Evolutionary conservation across 1,140 invertebrate species (phyloP).

Genomic region (Meloidogyne hapla): DNA sequence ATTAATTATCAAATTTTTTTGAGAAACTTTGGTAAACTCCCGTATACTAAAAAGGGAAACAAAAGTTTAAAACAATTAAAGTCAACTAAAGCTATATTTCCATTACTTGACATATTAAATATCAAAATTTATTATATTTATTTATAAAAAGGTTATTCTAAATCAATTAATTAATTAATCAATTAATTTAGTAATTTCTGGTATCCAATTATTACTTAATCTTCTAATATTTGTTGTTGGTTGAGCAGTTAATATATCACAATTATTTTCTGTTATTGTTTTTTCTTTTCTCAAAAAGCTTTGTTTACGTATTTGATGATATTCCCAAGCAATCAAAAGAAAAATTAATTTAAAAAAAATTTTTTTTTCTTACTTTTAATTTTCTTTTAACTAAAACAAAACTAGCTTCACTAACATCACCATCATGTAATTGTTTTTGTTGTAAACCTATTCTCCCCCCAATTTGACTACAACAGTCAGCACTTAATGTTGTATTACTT

Average conservation of each 20-base stretch:
- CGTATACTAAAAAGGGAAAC: too few species aligned
- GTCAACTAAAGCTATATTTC: too few species aligned
- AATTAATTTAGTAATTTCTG: neutral
- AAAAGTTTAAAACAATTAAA: too few species aligned
- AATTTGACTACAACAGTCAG: slow-evolving; percentile 5
- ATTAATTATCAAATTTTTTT: too few species aligned
- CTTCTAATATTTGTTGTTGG: neutral
- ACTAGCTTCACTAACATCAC: slow-evolving; percentile 2
- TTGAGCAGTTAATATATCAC: neutral
- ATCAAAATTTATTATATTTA: too few species aligned
- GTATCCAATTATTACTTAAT: slow-evolving; percentile 1
- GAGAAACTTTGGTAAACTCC: too few species aligned
- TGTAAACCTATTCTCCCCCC: neutral
- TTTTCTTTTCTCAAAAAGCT: neutral
- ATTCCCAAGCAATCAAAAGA: neutral
- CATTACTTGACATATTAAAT: too few species aligned
- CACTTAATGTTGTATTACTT: neutral
- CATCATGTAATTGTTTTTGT: neutral
- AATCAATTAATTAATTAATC: neutral
- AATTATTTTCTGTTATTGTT: neutral
- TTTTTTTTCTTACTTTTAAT: neutral
- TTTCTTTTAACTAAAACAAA: slow-evolving; percentile 2
- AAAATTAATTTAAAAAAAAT: neutral
- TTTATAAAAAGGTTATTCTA: too few species aligned
- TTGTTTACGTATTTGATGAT: neutral